Evolutionary conservation across 2,888 invertebrate species (phyloP).

Genomic region (Microlaimidae sp.): DNA sequence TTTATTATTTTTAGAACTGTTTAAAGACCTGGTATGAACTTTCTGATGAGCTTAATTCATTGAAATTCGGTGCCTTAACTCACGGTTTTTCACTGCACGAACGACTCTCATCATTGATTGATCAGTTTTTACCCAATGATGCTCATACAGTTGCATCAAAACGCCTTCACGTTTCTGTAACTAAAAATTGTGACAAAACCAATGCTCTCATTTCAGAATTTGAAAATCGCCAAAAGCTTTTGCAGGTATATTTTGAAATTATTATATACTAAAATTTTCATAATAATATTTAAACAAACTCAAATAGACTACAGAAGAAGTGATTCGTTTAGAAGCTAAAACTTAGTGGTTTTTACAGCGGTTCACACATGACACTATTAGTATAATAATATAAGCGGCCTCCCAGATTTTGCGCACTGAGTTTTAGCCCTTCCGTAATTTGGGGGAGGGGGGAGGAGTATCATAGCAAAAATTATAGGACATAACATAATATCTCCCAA

Average conservation of each 20-base stretch:
- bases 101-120: constrained; percentile 16
- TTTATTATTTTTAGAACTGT: constrained; percentile 17
- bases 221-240: not conserved
- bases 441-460: no score
- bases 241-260: not conserved
- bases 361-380: no score
- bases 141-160: constrained; percentile 11
- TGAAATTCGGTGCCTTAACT: constrained; percentile 29
- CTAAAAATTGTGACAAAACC: constrained; percentile 11
- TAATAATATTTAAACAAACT: no score
- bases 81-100: constrained; percentile 28
- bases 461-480: no score
- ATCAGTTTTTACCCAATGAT: not conserved
- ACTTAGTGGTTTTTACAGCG: no score
- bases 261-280: no score
- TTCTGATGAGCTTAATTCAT: constrained; percentile 26
- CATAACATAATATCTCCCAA: no score
- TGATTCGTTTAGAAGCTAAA: no score
- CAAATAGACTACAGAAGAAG: no score
- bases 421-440: no score
- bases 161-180: constrained; percentile 22
- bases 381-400: no score
- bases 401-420: no score
- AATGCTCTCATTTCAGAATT: not conserved
- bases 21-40: constrained; percentile 24